Evolutionary conservation across 2,113 vertebrate species (phyloP).

Genomic region (Mionectes macconnelli): DNA sequence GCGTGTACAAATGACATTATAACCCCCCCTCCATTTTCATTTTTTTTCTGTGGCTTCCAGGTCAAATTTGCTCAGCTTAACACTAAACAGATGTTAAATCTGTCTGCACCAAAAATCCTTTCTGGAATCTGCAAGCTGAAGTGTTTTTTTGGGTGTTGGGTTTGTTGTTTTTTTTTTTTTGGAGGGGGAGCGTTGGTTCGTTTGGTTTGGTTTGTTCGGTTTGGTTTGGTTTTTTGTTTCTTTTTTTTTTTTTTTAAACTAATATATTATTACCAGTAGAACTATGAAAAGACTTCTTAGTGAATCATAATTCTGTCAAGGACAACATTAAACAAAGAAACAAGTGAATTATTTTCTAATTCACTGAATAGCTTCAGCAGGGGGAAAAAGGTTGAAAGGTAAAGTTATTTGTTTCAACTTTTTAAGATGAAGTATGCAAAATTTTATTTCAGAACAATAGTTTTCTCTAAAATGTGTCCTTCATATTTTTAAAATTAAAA

Average conservation of each 20-base stretch:
- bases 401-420: neutral
- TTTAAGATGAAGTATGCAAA: neutral
- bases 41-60: neutral
- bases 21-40: neutral
- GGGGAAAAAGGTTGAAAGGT: neutral
- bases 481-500: neutral
- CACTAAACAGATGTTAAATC: neutral
- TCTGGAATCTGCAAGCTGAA: neutral
- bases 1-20: neutral
- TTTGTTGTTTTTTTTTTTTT: neutral
- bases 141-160: neutral
- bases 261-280: neutral
- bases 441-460: neutral
- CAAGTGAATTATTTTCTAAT: neutral
- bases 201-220: too few species aligned
- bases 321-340: neutral
- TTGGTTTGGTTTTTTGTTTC: too few species aligned
- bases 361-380: neutral
- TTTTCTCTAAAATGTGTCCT: neutral
- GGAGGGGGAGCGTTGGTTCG: too few species aligned
- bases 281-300: neutral
- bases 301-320: neutral
- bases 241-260: neutral
- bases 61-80: neutral
- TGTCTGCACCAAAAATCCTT: neutral